Base-by-base conservation (phyloP, 2,113 vertebrate genomes). In the Brevimyrus niger region DNA sequence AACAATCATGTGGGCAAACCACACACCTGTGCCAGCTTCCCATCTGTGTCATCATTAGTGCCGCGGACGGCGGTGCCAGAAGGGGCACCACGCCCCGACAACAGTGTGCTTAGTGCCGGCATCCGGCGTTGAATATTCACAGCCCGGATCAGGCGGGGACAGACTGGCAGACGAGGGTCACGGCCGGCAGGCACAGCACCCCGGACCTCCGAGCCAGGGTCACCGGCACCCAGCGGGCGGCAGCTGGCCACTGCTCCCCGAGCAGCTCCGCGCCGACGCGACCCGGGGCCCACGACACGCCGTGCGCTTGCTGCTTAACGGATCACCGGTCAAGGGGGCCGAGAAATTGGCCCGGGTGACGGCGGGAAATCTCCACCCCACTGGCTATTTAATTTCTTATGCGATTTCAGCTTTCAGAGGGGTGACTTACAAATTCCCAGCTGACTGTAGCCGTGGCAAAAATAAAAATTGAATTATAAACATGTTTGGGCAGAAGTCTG, bases 81-180 rank as follows among this genome's bases (percentile, higher is more conserved):
- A 65, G 61, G 11, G 61, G 61, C 10, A 2, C 73, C 35, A 13
- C 73, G 4, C 73, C 73, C 35, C 11, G 4, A 35, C 31, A 4
- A 42, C 35, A 38, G 73, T 19, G 73, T 7, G 35, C 35, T 76
- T 38, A 35, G 35, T 35, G 11, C 69, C 69, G 4, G 31, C 5
- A 4, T 80, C 73, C 73, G 73, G 4, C 73, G 35, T 80, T 80
- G 73, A 86, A 90, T 89, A 88, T 89, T 91, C 87, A 89, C 88
- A 69, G 86, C 19, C 84, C 10, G 48, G 73, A 80, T 38, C n/a
- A 44, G 23, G 2, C n/a, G 42, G 51, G 51, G 82, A 47, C 42
- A 17, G 50, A 50, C n/a, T n/a, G 8, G 51, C 53, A 85, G 88
- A 38, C 38, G 31, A 13, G 73, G 73, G 73, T 80, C 73, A 80